Base-by-base conservation (phyloP, 2,888 invertebrate species). In the Minunthozetes semirufus region DNA sequence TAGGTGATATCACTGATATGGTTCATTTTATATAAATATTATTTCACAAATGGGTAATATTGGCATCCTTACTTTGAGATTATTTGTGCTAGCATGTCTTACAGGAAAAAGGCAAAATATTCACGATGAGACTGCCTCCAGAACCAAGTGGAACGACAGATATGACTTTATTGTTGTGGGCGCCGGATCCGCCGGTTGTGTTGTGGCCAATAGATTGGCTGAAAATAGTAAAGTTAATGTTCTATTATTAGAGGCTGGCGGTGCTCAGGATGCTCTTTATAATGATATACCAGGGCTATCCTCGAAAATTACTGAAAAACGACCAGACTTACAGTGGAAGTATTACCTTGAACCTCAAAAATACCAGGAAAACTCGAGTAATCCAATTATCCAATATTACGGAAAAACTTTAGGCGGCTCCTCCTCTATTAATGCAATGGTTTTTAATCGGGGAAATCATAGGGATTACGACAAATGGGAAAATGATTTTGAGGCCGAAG, bases 311-410 rank as follows among this genome's bases (percentile, higher is more conserved):
- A 56, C 13, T n/a, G n/a, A n/a, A 33, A 33, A 33, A 8, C 33
- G 8, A 3, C 3, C 4, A 8, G 19, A 53, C 6, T n/a, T n/a
- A 5, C 11, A 56, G 1, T 56, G 56, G 56, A 22, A 56, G n/a
- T n/a, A n/a, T 8, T 56, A 22, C 13, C 9, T 6, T 3, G 59
- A 13, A 13, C 59, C 22, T 27, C 9, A 0, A 25, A 6, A 6
- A 13, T 25, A 22, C 25, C 0, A 9, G 5, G 5, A 5, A 3
- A n/a, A n/a, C n/a, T n/a, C n/a, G n/a, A n/a, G n/a, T n/a, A n/a
- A 94, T 94, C 70, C 93, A 93, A 84, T 50, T 29, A 0, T 50
- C n/a, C n/a, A n/a, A n/a, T n/a, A n/a, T n/a, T n/a, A n/a, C n/a
- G n/a, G n/a, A n/a, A n/a, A n/a, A n/a, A n/a, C n/a, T n/a, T n/a